A percentile compares a stretch with the other conserved stretches of the same genome.
Conservation (phyloP, 2,113 vertebrate genomes). For the Myotis yumanensis region DNA sequence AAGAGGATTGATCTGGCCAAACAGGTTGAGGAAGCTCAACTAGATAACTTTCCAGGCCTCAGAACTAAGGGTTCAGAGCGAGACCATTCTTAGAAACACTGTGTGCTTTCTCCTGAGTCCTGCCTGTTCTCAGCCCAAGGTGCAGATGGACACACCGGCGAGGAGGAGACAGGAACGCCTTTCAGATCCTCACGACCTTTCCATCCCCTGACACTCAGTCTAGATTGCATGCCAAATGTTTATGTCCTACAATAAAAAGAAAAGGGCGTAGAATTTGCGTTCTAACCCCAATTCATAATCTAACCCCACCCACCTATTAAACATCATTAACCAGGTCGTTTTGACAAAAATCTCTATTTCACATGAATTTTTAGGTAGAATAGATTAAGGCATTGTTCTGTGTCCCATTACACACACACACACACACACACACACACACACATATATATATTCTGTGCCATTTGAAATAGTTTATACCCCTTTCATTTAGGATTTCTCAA, state of each 20-base stretch:
- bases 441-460: background rate
- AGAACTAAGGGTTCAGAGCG: background rate
- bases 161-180: background rate
- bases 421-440: no score
- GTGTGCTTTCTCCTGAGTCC: background rate
- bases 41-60: background rate
- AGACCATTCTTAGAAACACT: background rate
- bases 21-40: background rate
- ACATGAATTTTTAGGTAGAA: background rate
- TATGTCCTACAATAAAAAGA: background rate
- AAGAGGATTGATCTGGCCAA: background rate
- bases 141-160: background rate
- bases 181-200: background rate
- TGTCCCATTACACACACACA: background rate
- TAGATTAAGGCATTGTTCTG: background rate
- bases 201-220: background rate
- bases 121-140: background rate
- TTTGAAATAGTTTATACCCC: background rate
- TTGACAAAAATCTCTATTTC: background rate
- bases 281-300: background rate
- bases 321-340: background rate
- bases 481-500: slow-evolving; percentile 1
- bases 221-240: background rate
- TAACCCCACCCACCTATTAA: background rate
- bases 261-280: background rate